Evolutionary conservation across 2,888 invertebrate genomes (phyloP).

Genomic region (Amblyjoppa proteus): DNA sequence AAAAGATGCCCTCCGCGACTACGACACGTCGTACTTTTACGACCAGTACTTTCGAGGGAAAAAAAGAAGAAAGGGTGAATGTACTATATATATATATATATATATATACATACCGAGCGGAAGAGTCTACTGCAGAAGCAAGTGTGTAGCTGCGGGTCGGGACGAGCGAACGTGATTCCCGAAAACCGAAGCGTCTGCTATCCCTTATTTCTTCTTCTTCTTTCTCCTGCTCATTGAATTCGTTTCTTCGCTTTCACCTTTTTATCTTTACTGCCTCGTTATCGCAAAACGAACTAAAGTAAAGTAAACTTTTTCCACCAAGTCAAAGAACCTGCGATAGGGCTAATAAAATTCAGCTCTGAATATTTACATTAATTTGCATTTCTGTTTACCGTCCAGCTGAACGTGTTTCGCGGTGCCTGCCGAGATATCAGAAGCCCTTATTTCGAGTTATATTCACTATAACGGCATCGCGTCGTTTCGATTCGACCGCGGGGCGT

Average conservation of each 20-base stretch:
- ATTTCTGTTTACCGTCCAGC: slow-evolving; percentile 37
- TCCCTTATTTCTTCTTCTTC: background rate
- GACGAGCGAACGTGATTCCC: slow-evolving; percentile 10
- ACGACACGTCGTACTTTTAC: slow-evolving; percentile 64
- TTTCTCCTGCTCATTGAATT: background rate
- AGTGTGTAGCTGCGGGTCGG: slow-evolving; percentile 1
- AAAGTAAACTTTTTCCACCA: background rate
- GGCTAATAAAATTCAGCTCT: slow-evolving; percentile 18
- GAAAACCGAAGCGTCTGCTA: background rate
- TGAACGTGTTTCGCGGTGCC: background rate
- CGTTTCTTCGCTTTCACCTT: background rate
- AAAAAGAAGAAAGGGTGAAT: slow-evolving; percentile 12
- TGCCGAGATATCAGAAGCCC: background rate
- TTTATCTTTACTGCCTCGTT: background rate
- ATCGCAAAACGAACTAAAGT: background rate
- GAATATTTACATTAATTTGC: slow-evolving; percentile 40
- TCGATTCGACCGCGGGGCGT: slow-evolving; percentile 31
- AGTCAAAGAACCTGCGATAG: background rate
- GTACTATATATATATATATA: background rate
- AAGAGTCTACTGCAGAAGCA: background rate
- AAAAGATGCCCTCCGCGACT: slow-evolving; percentile 60
- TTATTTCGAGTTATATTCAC: slow-evolving; percentile 10
- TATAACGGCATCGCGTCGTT: slow-evolving; percentile 14
- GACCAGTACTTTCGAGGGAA: slow-evolving; percentile 46
- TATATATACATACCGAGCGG: background rate